Evolutionary conservation across 2,888 invertebrate genomes (phyloP), one percentile per base, ranked within the genome.

Genomic region (Gisinianus flammeolus): DNA sequence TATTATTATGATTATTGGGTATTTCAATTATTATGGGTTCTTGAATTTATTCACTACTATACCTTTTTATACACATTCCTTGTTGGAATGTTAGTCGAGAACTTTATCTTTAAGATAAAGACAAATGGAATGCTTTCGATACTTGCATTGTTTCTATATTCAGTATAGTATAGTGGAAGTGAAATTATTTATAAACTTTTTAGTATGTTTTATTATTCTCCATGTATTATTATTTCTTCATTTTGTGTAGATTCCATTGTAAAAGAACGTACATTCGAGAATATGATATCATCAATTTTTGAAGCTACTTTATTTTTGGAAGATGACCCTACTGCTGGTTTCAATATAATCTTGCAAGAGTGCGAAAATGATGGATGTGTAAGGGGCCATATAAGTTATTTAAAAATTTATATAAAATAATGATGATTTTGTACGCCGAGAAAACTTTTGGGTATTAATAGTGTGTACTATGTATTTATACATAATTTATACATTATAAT

Each of bases 361-460:
- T 78, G 77, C 24, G 82, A 84, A 72, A 79, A 84, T 67, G 81
- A 83, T 73, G 84, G 84, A 22, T 80, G 81, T 62, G 83, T 84
- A 77, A 80, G 82, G 68, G 33, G 28, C 16, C 26, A 33, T 52
- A 35, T 26, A n/a, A 8, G 10, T 35, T 52, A n/a, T 28, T 66
- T 58, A 24, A 8, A 66, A 67, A 58, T 30, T 26, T 16, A 5
- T 22, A 70, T 44, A 8, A 19, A 31, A 26, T 30, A 10, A 24
- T 10, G 26, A 62, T n/a, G 62, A 62, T 12, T 44, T 44, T 44
- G 52, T 44, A 16, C 16, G 52, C 52, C 16, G 8, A 44, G 52
- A 44, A 44, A 12, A 44, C 52, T 12, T 8, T 44, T 8, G 8
- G 16, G 8, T 44, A 44, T 16, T 44, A 12, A 44, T 44, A 44